Percentiles rank a stretch among this genome's conserved stretches.
Conservation (phyloP, 1,140 invertebrate species). For the Cotesia vestalis region DNA sequence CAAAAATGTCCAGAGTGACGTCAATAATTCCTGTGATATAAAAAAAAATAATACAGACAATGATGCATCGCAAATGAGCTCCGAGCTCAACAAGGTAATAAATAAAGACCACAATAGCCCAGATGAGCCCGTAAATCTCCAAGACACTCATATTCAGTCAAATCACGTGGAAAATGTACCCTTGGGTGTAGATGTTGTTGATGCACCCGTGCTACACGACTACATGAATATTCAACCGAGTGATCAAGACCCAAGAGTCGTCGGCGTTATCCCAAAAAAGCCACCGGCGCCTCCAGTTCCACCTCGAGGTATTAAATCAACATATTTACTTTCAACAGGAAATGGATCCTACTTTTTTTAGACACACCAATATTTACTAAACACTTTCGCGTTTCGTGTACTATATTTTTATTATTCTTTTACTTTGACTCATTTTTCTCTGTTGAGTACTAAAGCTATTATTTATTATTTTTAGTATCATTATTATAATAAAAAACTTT, state of each 20-base stretch:
- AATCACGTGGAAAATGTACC: constrained; percentile 34
- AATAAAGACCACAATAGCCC: constrained; percentile 12
- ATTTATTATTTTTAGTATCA: too few relatives aligned
- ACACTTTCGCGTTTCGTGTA: too few relatives aligned
- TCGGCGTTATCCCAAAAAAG: constrained; percentile 50
- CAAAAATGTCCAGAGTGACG: not conserved
- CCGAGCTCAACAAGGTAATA: not conserved
- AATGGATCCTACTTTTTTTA: not conserved
- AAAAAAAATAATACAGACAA: constrained; percentile 4
- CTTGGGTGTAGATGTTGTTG: constrained; percentile 37
- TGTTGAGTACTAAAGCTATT: too few relatives aligned
- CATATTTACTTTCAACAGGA: constrained; percentile 1
- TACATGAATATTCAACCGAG: constrained; percentile 56
- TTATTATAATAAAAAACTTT: not conserved
- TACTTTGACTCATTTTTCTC: too few relatives aligned
- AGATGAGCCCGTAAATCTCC: constrained; percentile 22
- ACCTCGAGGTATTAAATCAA: constrained; percentile 48
- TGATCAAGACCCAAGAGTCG: constrained; percentile 42
- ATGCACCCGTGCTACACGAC: constrained; percentile 47
- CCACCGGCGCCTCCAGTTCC: constrained; percentile 56
- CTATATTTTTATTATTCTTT: not conserved
- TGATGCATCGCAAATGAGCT: not conserved
- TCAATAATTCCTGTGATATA: not conserved
- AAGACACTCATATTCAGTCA: constrained; percentile 21
- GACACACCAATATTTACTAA: too few relatives aligned